phyloP scores from a whole-genome alignment of 2,888 invertebrate genomes.

The Dynastes tityus region DNA sequence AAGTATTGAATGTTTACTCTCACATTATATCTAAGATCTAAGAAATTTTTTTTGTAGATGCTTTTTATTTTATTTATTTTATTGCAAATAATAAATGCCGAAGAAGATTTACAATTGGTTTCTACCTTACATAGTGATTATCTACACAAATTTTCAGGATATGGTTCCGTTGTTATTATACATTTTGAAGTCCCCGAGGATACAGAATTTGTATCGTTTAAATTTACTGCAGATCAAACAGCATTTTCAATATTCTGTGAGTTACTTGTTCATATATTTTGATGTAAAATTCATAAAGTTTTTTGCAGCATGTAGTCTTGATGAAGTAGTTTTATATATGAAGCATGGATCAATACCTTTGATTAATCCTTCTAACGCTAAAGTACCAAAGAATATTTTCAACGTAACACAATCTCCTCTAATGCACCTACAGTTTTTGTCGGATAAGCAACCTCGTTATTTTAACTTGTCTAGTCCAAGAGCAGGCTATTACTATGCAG shows the following conservation, averaged over 20 bases:
- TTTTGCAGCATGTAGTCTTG: conserved; percentile 64
- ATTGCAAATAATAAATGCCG: not conserved
- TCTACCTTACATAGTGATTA: conserved; percentile 51
- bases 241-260: conserved; percentile 65
- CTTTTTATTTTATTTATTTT: conserved; percentile 25
- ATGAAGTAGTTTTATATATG: conserved; percentile 79
- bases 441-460: conserved; percentile 76
- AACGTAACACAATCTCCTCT: conserved; percentile 69
- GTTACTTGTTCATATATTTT: conserved; percentile 43
- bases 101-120: conserved; percentile 39
- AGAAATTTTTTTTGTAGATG: not conserved
- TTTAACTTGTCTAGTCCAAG: conserved; percentile 78
- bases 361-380: conserved; percentile 85
- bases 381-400: conserved; percentile 74
- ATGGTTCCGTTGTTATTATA: conserved; percentile 64
- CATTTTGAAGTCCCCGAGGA: conserved; percentile 66
- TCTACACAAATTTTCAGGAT: conserved; percentile 64
- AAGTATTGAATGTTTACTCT: too few species aligned
- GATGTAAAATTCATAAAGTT: conserved; percentile 1
- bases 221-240: conserved; percentile 65
- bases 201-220: conserved; percentile 65
- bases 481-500: conserved; percentile 86
- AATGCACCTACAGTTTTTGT: conserved; percentile 75
- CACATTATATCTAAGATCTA: not conserved
- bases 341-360: conserved; percentile 89